Base-by-base conservation (phyloP, 92 coral and sea anemone species). In the Bergia sp. region DNA sequence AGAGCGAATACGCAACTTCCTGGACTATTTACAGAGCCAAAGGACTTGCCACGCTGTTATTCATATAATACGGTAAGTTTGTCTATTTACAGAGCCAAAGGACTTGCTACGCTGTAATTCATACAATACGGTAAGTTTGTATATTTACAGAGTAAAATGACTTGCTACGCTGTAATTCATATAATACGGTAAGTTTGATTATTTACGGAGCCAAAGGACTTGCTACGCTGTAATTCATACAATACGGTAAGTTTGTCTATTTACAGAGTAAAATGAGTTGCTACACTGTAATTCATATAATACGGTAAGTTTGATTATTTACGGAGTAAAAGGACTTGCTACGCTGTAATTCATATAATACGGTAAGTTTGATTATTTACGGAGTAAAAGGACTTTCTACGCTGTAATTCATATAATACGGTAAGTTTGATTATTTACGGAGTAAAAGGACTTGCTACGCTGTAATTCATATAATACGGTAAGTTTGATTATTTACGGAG, bases 11-110 rank as follows among this genome's bases (percentile, higher is more conserved):
- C 93, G 99, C 57, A 89, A 86, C 42, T 94, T 97, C 65, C 80
- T 95, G 61, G 98, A 95, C 87, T 94, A 93, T 89, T 88, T 97
- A 39, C 99, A 97, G 86, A 90, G 95, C 61, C 96, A 94, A 76
- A 89, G 99, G 77, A 93, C 95, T 3, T 95, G 98, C 82, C 97
- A 97, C 73, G 92, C 98, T 29, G 95, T 92, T 23, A 86, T 97
- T 13, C 92, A 94, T 75, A 91, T 97, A 37, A 79, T 97, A 89
- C 92, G 96, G 99, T 97, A 76, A 92, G 94, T 82, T 44, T 43
- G 42, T 58, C 83, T 3, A n/a, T 58, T 11, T 16, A 39, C 99
- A 97, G 85, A 90, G 95, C 61, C 96, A 94, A 76, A 87, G 99
- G 80, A 93, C 95, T 4, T 95, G 96, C 82, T 96, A 97, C 72